Evolutionary conservation across 1,140 invertebrate species (phyloP).

Genomic region (Apis cerana): DNA sequence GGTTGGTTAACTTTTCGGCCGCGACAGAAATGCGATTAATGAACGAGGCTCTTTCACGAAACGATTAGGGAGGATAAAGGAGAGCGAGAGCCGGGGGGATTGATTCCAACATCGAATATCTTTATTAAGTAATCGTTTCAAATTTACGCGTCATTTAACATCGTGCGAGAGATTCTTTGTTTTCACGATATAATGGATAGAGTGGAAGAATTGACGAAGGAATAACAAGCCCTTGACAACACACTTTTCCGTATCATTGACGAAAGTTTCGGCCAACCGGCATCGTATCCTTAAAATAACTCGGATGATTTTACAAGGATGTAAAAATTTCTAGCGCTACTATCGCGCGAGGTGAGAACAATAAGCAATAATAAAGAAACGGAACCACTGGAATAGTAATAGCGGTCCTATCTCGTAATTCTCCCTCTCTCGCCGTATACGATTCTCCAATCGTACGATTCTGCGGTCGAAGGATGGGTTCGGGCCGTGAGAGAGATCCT

Average conservation of each 20-base stretch:
- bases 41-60: not conserved
- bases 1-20: not conserved
- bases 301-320: not conserved
- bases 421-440: not conserved
- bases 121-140: no score
- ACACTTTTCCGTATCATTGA: not conserved
- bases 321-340: not conserved
- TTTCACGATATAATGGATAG: no score
- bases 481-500: constrained; percentile 61
- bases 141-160: not conserved
- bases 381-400: not conserved
- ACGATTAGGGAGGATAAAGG: not conserved
- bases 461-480: constrained; percentile 46
- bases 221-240: not conserved
- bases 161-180: no score
- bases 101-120: not conserved
- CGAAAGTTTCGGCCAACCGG: not conserved
- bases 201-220: no score
- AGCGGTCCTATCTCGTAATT: not conserved
- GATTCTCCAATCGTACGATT: constrained; percentile 39
- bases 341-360: not conserved
- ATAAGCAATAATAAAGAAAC: not conserved
- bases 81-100: not conserved
- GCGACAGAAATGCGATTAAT: not conserved
- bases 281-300: not conserved